phyloP scores from a whole-genome alignment of 2,797 vertebrate genomes.

The Apodemus agrarius region DNA sequence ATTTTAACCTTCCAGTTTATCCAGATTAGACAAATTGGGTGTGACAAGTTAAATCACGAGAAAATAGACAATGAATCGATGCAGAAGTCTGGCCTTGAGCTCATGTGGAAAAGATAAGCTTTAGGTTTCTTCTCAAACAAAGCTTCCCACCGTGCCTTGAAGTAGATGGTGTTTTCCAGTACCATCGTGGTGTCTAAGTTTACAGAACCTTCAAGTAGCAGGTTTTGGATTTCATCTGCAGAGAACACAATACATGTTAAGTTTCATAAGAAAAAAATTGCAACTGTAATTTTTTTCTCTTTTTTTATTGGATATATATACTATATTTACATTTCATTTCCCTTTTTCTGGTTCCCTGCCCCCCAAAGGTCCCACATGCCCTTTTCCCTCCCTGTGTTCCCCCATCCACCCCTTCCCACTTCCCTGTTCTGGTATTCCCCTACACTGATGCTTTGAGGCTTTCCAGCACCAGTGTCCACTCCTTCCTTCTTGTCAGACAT shows the following conservation, averaged over 20 bases:
- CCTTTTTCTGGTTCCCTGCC: too few species aligned
- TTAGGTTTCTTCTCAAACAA: constrained; percentile 89
- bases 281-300: too few species aligned
- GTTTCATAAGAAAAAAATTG: not conserved
- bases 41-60: not conserved
- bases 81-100: not conserved
- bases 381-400: too few species aligned
- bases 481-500: too few species aligned
- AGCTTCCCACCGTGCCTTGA: constrained; percentile 94
- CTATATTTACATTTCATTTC: too few species aligned
- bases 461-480: too few species aligned
- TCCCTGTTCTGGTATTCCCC: too few species aligned
- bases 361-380: too few species aligned
- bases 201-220: constrained; percentile 90
- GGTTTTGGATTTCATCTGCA: constrained; percentile 93
- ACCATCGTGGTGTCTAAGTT: constrained; percentile 88
- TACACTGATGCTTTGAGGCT: too few species aligned
- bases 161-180: constrained; percentile 94
- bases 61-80: not conserved
- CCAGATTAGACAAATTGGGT: not conserved
- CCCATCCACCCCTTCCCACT: too few species aligned
- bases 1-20: not conserved
- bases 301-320: too few species aligned
- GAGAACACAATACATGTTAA: constrained; percentile 53
- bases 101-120: constrained; percentile 92